Conservation (phyloP, 2,113 vertebrate species). For the Tor tambroides region DNA sequence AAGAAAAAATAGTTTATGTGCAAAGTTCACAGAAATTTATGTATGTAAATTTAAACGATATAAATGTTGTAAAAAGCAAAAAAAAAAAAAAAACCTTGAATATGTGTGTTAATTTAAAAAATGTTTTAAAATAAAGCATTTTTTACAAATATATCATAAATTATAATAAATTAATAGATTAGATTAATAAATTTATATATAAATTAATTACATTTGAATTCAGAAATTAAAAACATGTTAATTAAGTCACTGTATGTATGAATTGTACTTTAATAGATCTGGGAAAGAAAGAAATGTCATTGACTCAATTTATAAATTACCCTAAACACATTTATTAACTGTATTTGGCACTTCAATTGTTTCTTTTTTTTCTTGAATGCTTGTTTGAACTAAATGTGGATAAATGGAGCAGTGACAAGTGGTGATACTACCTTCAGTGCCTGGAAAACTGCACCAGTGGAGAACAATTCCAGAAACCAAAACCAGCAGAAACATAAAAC, state of each 20-base stretch:
- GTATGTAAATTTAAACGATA: neutral
- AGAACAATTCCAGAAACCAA: neutral
- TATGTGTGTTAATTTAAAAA: too few relatives aligned
- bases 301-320: too few relatives aligned
- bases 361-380: neutral
- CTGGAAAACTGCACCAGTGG: neutral
- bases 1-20: neutral
- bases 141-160: too few relatives aligned
- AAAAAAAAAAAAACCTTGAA: too few relatives aligned
- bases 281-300: neutral
- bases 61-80: neutral
- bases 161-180: too few relatives aligned
- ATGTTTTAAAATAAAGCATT: too few relatives aligned
- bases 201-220: too few relatives aligned
- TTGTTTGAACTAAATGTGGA: neutral
- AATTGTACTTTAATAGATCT: too few relatives aligned
- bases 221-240: too few relatives aligned
- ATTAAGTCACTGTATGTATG: too few relatives aligned
- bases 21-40: neutral
- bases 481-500: slow-evolving; percentile 10
- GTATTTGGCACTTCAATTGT: neutral
- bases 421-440: neutral
- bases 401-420: neutral
- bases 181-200: too few relatives aligned
- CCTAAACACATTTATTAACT: neutral